Evolutionary conservation across 2,113 vertebrate species (phyloP), one percentile per base, ranked within the genome.

Genomic region (Turnix velox): DNA sequence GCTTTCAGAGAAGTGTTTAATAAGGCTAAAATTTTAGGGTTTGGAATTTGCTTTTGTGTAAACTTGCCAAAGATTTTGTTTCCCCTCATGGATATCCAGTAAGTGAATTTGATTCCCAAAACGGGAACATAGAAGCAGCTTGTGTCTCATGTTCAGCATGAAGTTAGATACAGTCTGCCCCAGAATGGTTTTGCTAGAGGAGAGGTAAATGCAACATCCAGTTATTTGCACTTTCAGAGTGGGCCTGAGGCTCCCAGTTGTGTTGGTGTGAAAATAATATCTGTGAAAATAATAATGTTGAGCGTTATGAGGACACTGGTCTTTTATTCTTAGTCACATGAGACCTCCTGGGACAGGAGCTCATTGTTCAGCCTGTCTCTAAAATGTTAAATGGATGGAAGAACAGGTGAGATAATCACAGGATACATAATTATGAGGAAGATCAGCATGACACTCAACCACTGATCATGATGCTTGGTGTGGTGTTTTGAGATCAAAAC

Each of bases 371-470:
- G 6, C 10, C 30, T 1, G 0, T 54, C 14, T 42, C 33, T 74
- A 8, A 74, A 62, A 27, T 69, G n/a, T 48, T 31, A 65, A 20
- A n/a, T 69, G 40, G 62, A 8, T 65, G 39, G 68, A 78, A 37
- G n/a, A 42, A 39, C 0, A 1, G 45, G 31, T 10, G 27, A 42
- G 45, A 19, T 84, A 48, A n/a, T 73, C 0, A 0, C 27, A 46
- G 35, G 39, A 27, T 18, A 58, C 43, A 5, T 63, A 57, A 58
- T 46, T 37, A 16, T 4, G 18, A 68, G 68, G 46, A 75, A 52
- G 62, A 48, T 75, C 33, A 80, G 18, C 3, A 4, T n/a, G 49
- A 24, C 52, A n/a, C 22, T 22, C 37, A 58, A 10, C 33, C 10
- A 7, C 18, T 25, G 37, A 15, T 68, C 24, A 46, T 52, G 48